These are phyloP conservation scores for Psammodynastes pulverulentus DNA, from an alignment of 2,113 vertebrate species.

Conservation along the genomic window DNA sequence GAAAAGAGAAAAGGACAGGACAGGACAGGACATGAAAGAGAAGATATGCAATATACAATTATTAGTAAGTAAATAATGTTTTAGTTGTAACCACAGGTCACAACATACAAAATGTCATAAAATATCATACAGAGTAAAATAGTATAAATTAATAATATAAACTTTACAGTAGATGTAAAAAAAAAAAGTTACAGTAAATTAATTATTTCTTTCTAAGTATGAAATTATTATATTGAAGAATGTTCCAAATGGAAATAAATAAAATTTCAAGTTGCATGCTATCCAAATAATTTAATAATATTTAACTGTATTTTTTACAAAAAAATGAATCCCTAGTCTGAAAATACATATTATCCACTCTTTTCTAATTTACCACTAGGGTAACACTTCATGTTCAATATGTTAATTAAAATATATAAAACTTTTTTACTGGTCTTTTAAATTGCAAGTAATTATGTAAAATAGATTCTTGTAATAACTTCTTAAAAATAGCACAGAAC, in stretches of 20 bases:
- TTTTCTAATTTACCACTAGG: conserved; percentile 56
- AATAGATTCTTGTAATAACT: conserved; percentile 48
- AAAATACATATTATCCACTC: conserved; percentile 12
- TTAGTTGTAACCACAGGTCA: not conserved
- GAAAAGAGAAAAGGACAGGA: not conserved
- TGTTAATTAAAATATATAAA: conserved; percentile 47
- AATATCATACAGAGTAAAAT: not conserved
- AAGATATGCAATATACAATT: not conserved
- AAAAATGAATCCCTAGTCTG: conserved; percentile 36
- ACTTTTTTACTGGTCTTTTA: conserved; percentile 50
- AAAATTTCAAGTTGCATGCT: conserved; percentile 26
- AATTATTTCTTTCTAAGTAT: not conserved
- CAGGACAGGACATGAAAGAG: not conserved
- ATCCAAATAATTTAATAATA: conserved; percentile 40
- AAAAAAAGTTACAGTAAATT: not conserved
- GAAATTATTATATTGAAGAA: conserved; percentile 20
- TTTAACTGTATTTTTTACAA: conserved; percentile 27
- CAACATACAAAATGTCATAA: not conserved
- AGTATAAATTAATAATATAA: not conserved
- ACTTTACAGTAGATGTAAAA: not conserved
- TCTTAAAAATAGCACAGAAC: conserved; percentile 45
- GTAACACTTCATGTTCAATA: conserved; percentile 54
- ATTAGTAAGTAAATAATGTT: not conserved
- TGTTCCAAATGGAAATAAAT: not conserved
- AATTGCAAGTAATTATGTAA: conserved; percentile 57